Percentiles rank a stretch among this genome's conserved stretches.
These are phyloP conservation scores for Belgica antarctica DNA, from an alignment of 2,888 invertebrate genomes.

Conservation along the genomic window DNA sequence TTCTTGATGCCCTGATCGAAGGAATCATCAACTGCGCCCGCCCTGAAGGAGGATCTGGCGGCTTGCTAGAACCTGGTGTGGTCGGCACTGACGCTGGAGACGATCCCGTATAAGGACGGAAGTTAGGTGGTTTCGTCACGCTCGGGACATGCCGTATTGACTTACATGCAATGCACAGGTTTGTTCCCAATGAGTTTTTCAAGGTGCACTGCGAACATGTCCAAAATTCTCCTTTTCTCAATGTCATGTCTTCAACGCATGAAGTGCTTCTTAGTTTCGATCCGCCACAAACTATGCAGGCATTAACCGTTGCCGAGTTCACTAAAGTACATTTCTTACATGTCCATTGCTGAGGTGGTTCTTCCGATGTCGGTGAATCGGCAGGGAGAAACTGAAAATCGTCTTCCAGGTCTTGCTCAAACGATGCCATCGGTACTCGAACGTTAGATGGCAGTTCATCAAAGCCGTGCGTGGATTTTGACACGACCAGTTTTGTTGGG, in stretches of 20 bases:
- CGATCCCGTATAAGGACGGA: constrained; percentile 49
- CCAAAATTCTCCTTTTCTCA: constrained; percentile 73
- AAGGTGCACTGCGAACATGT: constrained; percentile 78
- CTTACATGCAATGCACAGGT: constrained; percentile 74
- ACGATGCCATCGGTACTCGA: constrained; percentile 63
- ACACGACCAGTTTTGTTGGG: constrained; percentile 24
- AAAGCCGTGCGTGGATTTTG: constrained; percentile 46
- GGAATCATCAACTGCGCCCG: constrained; percentile 39
- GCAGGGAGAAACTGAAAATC: constrained; percentile 62
- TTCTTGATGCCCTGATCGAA: constrained; percentile 52
- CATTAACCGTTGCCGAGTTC: constrained; percentile 67
- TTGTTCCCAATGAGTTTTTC: constrained; percentile 70
- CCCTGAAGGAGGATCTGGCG: constrained; percentile 9
- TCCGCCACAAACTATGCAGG: constrained; percentile 86
- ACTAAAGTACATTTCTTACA: constrained; percentile 85
- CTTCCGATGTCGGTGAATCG: constrained; percentile 48
- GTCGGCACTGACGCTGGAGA: constrained; percentile 44
- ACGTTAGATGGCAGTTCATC: constrained; percentile 52
- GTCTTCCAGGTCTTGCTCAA: constrained; percentile 69
- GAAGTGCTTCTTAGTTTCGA: constrained; percentile 70
- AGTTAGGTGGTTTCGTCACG: constrained; percentile 49
- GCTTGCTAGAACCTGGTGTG: constrained; percentile 28
- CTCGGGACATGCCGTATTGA: constrained; percentile 58
- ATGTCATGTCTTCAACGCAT: constrained; percentile 64
- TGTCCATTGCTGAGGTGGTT: constrained; percentile 63